Evolutionary conservation across 2,888 invertebrate genomes (phyloP).

Genomic region (Drosophila peninsularis): DNA sequence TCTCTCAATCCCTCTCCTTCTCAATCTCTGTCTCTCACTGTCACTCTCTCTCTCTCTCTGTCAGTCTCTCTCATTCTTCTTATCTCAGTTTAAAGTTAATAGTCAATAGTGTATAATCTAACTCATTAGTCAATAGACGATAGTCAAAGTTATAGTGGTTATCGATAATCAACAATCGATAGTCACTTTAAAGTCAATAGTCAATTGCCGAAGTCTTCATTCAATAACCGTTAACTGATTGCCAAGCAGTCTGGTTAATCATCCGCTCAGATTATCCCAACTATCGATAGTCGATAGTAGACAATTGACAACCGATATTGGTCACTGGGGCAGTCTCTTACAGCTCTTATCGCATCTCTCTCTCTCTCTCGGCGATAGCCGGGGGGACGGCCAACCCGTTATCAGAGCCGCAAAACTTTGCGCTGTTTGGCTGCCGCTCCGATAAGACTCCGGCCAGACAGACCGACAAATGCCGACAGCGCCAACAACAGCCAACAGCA

Average conservation of each 20-base stretch:
- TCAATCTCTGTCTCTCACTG: not conserved
- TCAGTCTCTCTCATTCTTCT: no score
- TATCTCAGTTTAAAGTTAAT: no score
- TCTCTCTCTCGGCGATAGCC: not conserved
- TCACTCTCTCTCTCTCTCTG: not conserved
- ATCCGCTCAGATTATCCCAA: not conserved
- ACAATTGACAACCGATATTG: not conserved
- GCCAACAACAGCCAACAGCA: constrained; percentile 10
- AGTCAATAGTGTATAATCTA: no score
- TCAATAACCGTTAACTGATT: no score
- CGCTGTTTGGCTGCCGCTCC: constrained; percentile 27
- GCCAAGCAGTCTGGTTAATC: not conserved
- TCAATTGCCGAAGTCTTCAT: no score
- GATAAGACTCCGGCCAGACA: constrained; percentile 48
- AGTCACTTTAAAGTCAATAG: no score
- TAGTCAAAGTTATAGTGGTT: not conserved
- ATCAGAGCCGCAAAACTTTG: constrained; percentile 33
- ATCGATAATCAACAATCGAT: not conserved
- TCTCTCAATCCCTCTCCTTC: not conserved
- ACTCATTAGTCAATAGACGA: no score
- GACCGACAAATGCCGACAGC: constrained; percentile 26
- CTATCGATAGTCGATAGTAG: not conserved
- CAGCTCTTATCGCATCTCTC: constrained; percentile 1
- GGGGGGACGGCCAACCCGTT: constrained; percentile 16
- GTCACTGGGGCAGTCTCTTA: constrained; percentile 10